Base-by-base conservation (phyloP, 1,140 invertebrate genomes). In the Brachionus calyciflorus region DNA sequence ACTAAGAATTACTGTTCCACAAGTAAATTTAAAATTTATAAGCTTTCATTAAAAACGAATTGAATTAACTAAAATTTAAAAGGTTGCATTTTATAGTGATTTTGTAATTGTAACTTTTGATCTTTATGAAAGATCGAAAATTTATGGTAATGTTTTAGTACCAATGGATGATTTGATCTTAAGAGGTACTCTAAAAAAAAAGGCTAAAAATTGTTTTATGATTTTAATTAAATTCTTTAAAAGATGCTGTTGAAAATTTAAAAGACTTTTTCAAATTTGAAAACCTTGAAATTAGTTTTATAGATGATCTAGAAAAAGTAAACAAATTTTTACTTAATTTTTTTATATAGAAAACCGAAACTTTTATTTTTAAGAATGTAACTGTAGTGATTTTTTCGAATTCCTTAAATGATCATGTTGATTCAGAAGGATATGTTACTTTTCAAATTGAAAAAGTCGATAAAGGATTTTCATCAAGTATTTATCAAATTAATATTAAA, bases 201-300 rank as follows among this genome's bases (percentile, higher is more conserved):
- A n/a, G n/a, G n/a, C n/a, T n/a, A n/a, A n/a, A n/a, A n/a, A n/a
- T n/a, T n/a, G n/a, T n/a, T n/a, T n/a, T n/a, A n/a, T n/a, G n/a
- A n/a, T n/a, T n/a, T n/a, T n/a, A n/a, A 33, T 33, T 46, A 10
- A 70, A 37, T 14, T 60, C 6, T 60, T 19, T 48, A 33, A 30
- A 7, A 70, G 65, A 70, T 26, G 65, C 65, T 70, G 65, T 51
- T 51, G 14, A n/a, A 49, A 70, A 44, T 49, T n/a, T 70, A 4
- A 70, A 28, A 4, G 41, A 70, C 14, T 70, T 28, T 48, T 70
- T 70, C 19, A 14, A 7, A 46, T 44, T 21, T 5, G 0, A 17
- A 46, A 10, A 70, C 10, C 37, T 70, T 26, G 40, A 70, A 51
- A 51, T 70, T 5, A 49, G 28, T 9, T 70, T 70, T 17, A 17